phyloP scores from a whole-genome alignment of 2,888 invertebrate species.

The Octodonta nipae region DNA sequence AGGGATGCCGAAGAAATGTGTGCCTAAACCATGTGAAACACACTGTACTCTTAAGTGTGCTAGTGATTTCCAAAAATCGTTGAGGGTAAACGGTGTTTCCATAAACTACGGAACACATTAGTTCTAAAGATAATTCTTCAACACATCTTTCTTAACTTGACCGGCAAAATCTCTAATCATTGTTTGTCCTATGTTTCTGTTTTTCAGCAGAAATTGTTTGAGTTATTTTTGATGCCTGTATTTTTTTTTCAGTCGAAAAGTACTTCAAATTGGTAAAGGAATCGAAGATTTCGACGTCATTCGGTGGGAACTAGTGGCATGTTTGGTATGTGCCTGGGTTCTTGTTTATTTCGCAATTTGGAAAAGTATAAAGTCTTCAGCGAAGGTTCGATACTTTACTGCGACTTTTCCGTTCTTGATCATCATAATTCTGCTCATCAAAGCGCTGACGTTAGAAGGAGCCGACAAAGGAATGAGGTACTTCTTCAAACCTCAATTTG shows the following conservation, averaged over 20 bases:
- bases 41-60: too few relatives aligned
- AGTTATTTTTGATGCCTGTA: background rate
- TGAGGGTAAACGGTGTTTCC: too few relatives aligned
- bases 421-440: constrained; percentile 71
- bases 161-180: too few relatives aligned
- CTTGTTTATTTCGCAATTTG: constrained; percentile 90
- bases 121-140: too few relatives aligned
- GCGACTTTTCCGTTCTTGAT: constrained; percentile 84
- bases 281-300: constrained; percentile 70
- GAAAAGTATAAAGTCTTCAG: constrained; percentile 92
- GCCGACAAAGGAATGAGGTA: constrained; percentile 72
- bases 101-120: too few relatives aligned
- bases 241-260: constrained; percentile 59
- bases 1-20: too few relatives aligned
- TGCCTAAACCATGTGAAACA: too few relatives aligned
- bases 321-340: constrained; percentile 83
- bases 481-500: constrained; percentile 80
- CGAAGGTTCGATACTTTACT: constrained; percentile 81
- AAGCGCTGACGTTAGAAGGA: constrained; percentile 81
- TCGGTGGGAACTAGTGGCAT: constrained; percentile 80
- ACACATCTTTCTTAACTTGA: too few relatives aligned
- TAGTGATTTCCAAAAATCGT: too few relatives aligned
- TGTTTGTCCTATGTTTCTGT: too few relatives aligned
- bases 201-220: background rate
- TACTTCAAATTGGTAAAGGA: constrained; percentile 70